Evolutionary conservation across 1,140 invertebrate genomes (phyloP).

Genomic region (Heliconius nattereri): DNA sequence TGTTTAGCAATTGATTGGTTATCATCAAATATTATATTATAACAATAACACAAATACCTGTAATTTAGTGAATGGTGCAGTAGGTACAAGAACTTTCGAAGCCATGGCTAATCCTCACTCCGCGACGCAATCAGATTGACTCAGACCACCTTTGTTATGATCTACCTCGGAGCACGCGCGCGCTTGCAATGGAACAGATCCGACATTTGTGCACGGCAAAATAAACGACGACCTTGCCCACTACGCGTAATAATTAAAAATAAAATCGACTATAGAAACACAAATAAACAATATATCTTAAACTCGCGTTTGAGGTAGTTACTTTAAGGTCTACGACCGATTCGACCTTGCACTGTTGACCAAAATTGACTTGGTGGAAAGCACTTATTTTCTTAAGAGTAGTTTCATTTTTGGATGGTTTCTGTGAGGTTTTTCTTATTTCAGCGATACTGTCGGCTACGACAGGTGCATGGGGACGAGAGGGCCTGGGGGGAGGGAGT

Average conservation of each 20-base stretch:
- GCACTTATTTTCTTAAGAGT: constrained; percentile 43
- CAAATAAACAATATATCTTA: constrained; percentile 52
- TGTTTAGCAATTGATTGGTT: too few relatives aligned
- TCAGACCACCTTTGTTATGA: constrained; percentile 51
- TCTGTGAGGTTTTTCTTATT: constrained; percentile 42
- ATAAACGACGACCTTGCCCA: constrained; percentile 59
- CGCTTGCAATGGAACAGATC: constrained; percentile 56
- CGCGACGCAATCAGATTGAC: constrained; percentile 21
- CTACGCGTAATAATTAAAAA: constrained; percentile 74
- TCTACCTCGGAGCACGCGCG: constrained; percentile 61
- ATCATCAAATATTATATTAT: too few relatives aligned
- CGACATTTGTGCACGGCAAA: constrained; percentile 66
- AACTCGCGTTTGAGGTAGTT: constrained; percentile 52
- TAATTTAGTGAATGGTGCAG: constrained; percentile 67
- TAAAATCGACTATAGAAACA: constrained; percentile 53
- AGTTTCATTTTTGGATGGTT: constrained; percentile 43
- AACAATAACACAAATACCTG: constrained; percentile 49
- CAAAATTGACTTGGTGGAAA: constrained; percentile 51
- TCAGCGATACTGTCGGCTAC: constrained; percentile 41
- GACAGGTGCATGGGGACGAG: constrained; percentile 51
- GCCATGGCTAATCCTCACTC: constrained; percentile 57
- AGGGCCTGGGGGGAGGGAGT: constrained; percentile 42
- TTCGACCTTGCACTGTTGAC: constrained; percentile 65
- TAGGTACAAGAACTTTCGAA: constrained; percentile 74
- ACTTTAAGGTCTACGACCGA: constrained; percentile 53